Evolutionary conservation across 2,797 vertebrate genomes (phyloP), one percentile per base, ranked within the genome.

Genomic region (Phoxinus dragarum): DNA sequence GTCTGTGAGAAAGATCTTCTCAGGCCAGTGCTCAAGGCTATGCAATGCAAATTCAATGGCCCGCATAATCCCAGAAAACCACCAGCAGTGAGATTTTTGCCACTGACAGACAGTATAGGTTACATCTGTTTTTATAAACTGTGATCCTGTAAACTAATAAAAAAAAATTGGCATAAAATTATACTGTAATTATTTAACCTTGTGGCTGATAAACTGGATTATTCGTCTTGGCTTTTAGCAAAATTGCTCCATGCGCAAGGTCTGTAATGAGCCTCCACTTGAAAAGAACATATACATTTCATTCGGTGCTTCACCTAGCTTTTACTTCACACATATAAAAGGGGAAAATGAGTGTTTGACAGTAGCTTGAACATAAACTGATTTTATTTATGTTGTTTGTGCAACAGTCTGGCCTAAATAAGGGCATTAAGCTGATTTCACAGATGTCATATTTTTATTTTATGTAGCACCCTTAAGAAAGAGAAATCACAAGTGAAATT

Each of bases 1-100:
- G 87, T 34, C 31, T 86, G 85, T 59, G 85, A 71, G 68, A 54
- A 73, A 64, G 69, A 84, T 84, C 71, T 84, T 77, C 69, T 84
- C 73, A 81, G 73, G 66, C 72, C 59, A 84, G 54, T 61, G 86
- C 72, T 86, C 61, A 86, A 78, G 76, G 80, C 76, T 64, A 84
- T 16, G 42, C 44, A 49, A 82, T 87, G 75, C 64, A 77, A 72
- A 87, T 84, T 67, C n/a, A 27, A 71, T 69, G 49, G 36, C 47
- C 64, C 10, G 42, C 54, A 52, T 27, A 42, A 71, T 61, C 36
- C 16, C 19, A 80, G 44, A 77, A 59, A 64, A 77, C 68, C 66
- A 78, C 73, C 11, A 3, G 17, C 44, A 71, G 40, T 54, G 67
- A 87, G 74, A 79, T 82, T 34, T 23, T 47, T 40, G 73, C 49